Percentiles rank a stretch among this genome's conserved stretches.
Evolutionary conservation across 30 jellyfish, hydroid and myxozoan species (phyloP).

Genomic region (Aurelia aurita): DNA sequence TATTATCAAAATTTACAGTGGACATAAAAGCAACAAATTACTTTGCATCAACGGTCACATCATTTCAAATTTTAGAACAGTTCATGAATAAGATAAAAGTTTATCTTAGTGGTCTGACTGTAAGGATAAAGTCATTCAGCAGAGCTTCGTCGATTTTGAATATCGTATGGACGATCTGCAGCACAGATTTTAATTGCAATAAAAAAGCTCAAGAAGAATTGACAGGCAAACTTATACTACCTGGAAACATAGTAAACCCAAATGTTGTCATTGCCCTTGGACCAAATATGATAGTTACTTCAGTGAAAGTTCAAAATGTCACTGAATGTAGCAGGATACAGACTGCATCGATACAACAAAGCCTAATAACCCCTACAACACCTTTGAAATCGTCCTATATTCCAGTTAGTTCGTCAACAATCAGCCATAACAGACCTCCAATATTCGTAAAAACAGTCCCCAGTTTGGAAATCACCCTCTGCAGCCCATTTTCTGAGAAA

Average conservation of each 20-base stretch:
- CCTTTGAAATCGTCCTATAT: conserved; percentile 1
- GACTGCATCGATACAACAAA: background rate
- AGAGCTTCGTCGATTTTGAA: background rate
- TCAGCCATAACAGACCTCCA: conserved; percentile 25
- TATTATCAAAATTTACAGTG: background rate
- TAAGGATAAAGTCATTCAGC: background rate
- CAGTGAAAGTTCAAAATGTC: background rate
- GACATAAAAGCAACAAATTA: conserved; percentile 11
- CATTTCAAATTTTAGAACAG: conserved; percentile 20
- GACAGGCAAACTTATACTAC: background rate
- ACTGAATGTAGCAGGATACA: background rate
- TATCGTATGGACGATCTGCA: conserved; percentile 48
- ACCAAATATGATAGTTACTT: conserved; percentile 20
- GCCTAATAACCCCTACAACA: background rate
- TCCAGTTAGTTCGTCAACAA: conserved; percentile 14
- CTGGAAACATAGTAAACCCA: conserved; percentile 29
- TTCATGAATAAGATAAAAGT: conserved; percentile 26
- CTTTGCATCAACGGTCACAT: conserved; percentile 9
- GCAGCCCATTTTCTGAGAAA: conserved; percentile 49
- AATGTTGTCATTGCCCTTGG: conserved; percentile 44
- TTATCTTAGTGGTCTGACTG: conserved; percentile 9
- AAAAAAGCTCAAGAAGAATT: background rate
- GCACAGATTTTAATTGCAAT: conserved; percentile 20
- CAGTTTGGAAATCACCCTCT: background rate
- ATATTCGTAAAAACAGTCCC: conserved; percentile 23